A percentile compares a stretch with the other conserved stretches of the same genome.
These are phyloP conservation scores for Ptilodon capucinus DNA, from an alignment of 2,888 invertebrate species.

Conservation along the genomic window DNA sequence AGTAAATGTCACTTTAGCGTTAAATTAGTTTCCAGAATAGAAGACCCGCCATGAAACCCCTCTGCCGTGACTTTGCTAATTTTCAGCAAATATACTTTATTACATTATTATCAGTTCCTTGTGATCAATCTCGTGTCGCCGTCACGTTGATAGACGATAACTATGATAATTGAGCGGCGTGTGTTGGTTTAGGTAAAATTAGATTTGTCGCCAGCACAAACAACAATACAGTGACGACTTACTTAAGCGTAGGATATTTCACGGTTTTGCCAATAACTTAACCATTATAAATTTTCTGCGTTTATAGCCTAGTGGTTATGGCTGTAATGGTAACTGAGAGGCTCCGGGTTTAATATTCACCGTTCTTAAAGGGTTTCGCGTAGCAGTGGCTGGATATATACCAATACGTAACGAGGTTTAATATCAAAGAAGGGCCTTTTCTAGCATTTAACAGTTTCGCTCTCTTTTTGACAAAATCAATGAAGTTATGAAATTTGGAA, in stretches of 20 bases:
- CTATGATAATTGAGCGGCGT: conserved; percentile 17
- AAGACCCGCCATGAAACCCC: background rate
- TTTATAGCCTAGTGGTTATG: too few species aligned
- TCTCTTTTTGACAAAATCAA: too few species aligned
- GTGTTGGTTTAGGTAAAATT: conserved; percentile 26
- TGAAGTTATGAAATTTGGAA: too few species aligned
- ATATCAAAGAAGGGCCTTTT: too few species aligned
- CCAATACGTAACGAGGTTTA: too few species aligned
- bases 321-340: too few species aligned
- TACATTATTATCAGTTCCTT: conserved; percentile 1
- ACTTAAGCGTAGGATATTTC: background rate
- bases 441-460: too few species aligned
- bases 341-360: too few species aligned
- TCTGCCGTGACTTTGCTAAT: background rate
- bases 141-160: conserved; percentile 4
- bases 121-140: conserved; percentile 1
- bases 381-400: too few species aligned
- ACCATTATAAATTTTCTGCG: too few species aligned
- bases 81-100: background rate
- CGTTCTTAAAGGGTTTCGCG: too few species aligned
- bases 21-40: background rate
- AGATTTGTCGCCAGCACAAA: conserved; percentile 18
- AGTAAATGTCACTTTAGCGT: background rate
- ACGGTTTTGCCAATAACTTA: background rate
- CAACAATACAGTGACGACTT: conserved; percentile 7